Base-by-base conservation (phyloP, 1,140 invertebrate species). In the Octopus sinensis region DNA sequence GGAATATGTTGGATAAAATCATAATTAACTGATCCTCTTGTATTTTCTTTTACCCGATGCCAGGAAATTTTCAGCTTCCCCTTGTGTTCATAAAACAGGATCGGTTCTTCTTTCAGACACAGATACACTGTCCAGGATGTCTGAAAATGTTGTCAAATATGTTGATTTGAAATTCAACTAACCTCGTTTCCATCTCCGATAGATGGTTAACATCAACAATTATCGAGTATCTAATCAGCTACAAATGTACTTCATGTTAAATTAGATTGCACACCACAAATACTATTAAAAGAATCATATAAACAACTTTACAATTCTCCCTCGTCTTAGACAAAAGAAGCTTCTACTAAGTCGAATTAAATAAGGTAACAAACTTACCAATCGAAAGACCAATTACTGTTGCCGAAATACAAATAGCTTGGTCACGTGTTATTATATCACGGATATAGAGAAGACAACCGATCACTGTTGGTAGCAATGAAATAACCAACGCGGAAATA, bases 331-430 rank as follows among this genome's bases (percentile, higher is more conserved):
- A 17, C 9, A 17, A 17, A 17, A 17, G 56, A 17, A 17, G 56
- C 56, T 62, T 17, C 17, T 12, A 9, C 9, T 4, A 12, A 62
- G 9, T 17, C 1, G 9, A 62, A 62, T 62, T 9, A 9, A 9
- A 12, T 9, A 62, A 12, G 9, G 17, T 62, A 17, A 4, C 9
- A 62, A 62, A 12, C 9, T 73, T 73, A 73, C 68, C 68, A 23
- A 7, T 13, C 30, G 79, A 79, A 17, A 79, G 53, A 17, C 79
- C 54, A 54, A 79, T 43, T n/a, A 79, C 4, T 10, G 79, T 79
- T 4, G 62, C 4, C 5, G 53, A 53, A 62, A 79, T 23, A 43
- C 13, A n/a, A 5, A 68, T 52, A 13, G 79, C 53, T 79, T 79
- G 79, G 54, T 62, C n/a, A n/a, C 79, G 13, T 6, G 54, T 79